Percentiles rank a stretch among this genome's conserved stretches.
Evolutionary conservation across 2,113 vertebrate genomes (phyloP).

Genomic region (Pao palembangensis): DNA sequence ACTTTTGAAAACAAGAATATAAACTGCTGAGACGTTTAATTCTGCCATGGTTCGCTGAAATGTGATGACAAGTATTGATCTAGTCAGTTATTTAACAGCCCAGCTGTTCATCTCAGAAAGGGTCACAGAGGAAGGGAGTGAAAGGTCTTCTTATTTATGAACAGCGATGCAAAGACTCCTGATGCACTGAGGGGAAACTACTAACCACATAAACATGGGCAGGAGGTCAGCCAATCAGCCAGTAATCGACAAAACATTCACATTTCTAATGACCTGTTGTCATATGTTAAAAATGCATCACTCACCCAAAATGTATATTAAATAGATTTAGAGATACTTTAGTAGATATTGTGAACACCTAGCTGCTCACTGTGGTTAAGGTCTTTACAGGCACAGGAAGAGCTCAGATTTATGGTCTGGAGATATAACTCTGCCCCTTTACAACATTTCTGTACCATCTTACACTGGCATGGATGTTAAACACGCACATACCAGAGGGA

Average conservation of each 20-base stretch:
- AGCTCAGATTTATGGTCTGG: no score
- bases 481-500: no score
- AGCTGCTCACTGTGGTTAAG: no score
- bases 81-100: slow-evolving; percentile 59
- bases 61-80: slow-evolving; percentile 65
- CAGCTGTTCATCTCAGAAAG: slow-evolving; percentile 23
- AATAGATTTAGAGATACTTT: no score
- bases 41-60: slow-evolving; percentile 41
- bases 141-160: slow-evolving; percentile 64
- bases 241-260: neutral
- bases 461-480: no score
- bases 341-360: no score
- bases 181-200: slow-evolving; percentile 42
- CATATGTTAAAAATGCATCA: no score
- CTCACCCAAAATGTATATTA: no score
- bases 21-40: slow-evolving; percentile 46
- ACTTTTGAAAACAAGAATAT: slow-evolving; percentile 33
- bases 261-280: no score
- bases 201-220: slow-evolving; percentile 20
- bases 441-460: no score
- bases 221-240: slow-evolving; percentile 22
- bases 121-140: slow-evolving; percentile 24
- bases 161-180: slow-evolving; percentile 45
- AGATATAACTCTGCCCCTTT: no score
- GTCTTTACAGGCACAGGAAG: no score